phyloP scores from a whole-genome alignment of 1,140 invertebrate genomes.

The Glossosoma conforme region DNA sequence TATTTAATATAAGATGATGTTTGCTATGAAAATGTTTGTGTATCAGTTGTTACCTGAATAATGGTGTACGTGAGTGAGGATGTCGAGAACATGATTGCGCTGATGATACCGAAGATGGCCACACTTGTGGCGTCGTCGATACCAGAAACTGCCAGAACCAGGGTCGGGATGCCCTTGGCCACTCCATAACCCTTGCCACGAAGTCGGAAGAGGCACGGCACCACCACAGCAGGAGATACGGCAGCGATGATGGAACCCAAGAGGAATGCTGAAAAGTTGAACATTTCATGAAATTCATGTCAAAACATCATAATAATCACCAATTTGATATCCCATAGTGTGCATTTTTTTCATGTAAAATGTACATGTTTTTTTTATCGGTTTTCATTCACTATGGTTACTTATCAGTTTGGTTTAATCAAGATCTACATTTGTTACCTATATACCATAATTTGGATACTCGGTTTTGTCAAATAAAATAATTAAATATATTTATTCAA shows the following conservation, averaged over 20 bases:
- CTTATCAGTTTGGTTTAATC: too few species aligned
- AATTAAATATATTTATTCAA: too few species aligned
- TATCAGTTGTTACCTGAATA: constrained; percentile 37
- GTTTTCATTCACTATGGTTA: too few species aligned
- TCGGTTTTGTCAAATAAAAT: too few species aligned
- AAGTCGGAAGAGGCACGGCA: constrained; percentile 83
- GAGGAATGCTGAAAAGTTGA: constrained; percentile 55
- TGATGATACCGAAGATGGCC: constrained; percentile 83
- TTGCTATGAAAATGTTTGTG: too few species aligned
- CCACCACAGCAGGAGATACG: constrained; percentile 93
- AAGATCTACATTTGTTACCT: too few species aligned
- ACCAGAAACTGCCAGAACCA: constrained; percentile 87
- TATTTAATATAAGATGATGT: too few species aligned
- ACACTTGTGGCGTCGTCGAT: constrained; percentile 86
- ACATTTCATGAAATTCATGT: constrained; percentile 1
- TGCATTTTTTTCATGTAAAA: too few species aligned
- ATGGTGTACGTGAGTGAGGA: constrained; percentile 59
- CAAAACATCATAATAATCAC: too few species aligned
- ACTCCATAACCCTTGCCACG: constrained; percentile 83
- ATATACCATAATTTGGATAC: too few species aligned
- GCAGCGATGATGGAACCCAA: constrained; percentile 85
- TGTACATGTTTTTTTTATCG: too few species aligned
- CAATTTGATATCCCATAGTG: too few species aligned
- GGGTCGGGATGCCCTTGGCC: constrained; percentile 90
- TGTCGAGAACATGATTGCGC: constrained; percentile 77